Percentiles rank a stretch among this genome's conserved stretches.
These are phyloP conservation scores for Cryptocheilus praepositus DNA, from an alignment of 2,888 invertebrate genomes.

Conservation along the genomic window DNA sequence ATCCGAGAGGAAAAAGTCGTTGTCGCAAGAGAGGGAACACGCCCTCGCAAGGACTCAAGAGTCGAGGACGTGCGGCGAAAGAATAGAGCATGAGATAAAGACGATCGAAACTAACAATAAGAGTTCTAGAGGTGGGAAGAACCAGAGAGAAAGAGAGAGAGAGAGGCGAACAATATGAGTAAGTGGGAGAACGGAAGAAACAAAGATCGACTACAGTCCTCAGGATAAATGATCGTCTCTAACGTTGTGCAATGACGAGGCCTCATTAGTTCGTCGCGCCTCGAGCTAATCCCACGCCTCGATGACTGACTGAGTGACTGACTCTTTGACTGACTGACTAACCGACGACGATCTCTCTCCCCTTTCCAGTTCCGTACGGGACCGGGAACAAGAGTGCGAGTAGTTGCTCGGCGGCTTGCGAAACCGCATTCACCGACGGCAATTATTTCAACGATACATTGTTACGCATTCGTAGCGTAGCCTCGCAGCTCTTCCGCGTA, in stretches of 20 bases:
- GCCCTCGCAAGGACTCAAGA: conserved; percentile 15
- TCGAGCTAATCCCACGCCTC: conserved; percentile 60
- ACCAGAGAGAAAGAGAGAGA: no score
- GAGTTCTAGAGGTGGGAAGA: no score
- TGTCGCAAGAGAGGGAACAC: conserved; percentile 3
- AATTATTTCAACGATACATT: conserved; percentile 51
- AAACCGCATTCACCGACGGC: conserved; percentile 33
- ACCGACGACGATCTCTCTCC: conserved; percentile 25
- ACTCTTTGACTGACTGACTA: conserved; percentile 56
- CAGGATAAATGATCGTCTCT: conserved; percentile 31
- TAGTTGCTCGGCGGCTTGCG: conserved; percentile 28
- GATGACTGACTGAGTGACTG: conserved; percentile 47
- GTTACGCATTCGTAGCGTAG: conserved; percentile 29
- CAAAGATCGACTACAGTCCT: conserved; percentile 14
- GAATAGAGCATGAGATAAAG: not conserved
- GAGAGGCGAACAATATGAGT: no score
- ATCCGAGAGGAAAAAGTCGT: no score
- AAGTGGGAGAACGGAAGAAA: no score
- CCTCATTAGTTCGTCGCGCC: conserved; percentile 45
- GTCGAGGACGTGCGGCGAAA: not conserved
- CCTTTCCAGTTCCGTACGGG: conserved; percentile 8
- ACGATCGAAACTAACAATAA: not conserved
- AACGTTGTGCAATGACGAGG: conserved; percentile 44
- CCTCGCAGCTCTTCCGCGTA: conserved; percentile 2
- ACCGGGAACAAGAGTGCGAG: no score